Percentiles rank a stretch among this genome's conserved stretches.
Evolutionary conservation across 2,888 invertebrate species (phyloP).

Genomic region (Leptopilina myrica): DNA sequence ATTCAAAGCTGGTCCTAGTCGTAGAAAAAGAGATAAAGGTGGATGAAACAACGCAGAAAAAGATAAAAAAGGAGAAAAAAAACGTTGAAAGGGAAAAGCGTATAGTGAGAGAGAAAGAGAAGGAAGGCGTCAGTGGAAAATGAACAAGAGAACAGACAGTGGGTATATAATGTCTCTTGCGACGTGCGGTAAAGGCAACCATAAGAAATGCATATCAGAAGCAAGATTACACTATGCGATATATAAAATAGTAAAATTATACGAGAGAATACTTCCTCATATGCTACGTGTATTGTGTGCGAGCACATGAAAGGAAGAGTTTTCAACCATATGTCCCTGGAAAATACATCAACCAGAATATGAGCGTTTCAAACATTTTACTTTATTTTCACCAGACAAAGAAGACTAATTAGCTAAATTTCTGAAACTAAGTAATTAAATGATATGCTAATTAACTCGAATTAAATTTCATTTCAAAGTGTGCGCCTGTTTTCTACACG

Average conservation of each 20-base stretch:
- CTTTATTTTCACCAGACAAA: neutral
- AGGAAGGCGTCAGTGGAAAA: neutral
- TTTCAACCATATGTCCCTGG: neutral
- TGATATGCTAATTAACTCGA: slow-evolving; percentile 4
- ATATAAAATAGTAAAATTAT: slow-evolving; percentile 34
- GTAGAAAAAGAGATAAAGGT: neutral
- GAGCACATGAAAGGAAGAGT: slow-evolving; percentile 16
- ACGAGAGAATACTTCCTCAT: neutral
- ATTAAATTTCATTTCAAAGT: neutral
- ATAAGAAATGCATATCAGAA: slow-evolving; percentile 32
- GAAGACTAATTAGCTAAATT: slow-evolving; percentile 19
- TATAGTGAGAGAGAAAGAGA: neutral
- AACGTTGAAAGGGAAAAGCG: neutral
- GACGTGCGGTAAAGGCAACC: slow-evolving; percentile 28
- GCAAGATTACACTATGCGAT: slow-evolving; percentile 6
- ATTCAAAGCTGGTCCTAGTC: slow-evolving; percentile 25
- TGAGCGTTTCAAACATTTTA: slow-evolving; percentile 10
- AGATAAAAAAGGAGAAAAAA: neutral
- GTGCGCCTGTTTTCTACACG: neutral
- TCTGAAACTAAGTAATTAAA: slow-evolving; percentile 6
- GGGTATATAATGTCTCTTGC: slow-evolving; percentile 27
- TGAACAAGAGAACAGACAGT: slow-evolving; percentile 13
- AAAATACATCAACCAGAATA: neutral
- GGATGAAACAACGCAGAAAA: neutral
- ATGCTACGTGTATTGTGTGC: neutral